Evolutionary conservation across 2,797 vertebrate species (phyloP), one percentile per base, ranked within the genome.

Genomic region (Aplochiton taeniatus): DNA sequence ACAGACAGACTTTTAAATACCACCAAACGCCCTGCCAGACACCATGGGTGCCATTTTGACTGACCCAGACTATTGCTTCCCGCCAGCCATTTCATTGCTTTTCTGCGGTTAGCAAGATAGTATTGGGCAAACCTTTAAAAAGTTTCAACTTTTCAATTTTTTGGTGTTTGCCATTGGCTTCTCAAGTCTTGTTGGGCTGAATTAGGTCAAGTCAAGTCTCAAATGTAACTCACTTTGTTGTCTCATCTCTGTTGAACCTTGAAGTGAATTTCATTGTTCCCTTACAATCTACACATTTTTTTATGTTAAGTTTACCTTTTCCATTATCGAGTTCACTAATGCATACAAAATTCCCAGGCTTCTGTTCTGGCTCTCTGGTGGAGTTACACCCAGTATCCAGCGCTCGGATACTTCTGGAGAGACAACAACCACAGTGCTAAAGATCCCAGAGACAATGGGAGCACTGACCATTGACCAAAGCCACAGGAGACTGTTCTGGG

Each of bases 341-440:
- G 31, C 31, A 31, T 31, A 31, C 31, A 31, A 31, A 31, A 31
- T 43, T 20, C 82, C 58, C 86, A 99, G 97, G 85, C 83, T 94
- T 65, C 68, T 98, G 45, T 99, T 98, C 82, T 97, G 96, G 94
- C 85, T 96, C 62, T 95, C 94, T 47, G 92, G 90, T 11, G 89
- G 85, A 9, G 61, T 53, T 16, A 60, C 76, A 14, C 81, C 92
- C 11, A 91, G 90, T 61, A 90, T 99, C 81, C 85, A 94, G 66
- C 89, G 91, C 43, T 84, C 85, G 4, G 85, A 89, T 55, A 53
- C 92, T 17, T 62, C 69, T 0, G 93, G 92, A 45, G 83, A 56
- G 0, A 74, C 45, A 16, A 82, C 72, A 69, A 87, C 67, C 0
- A 90, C 83, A 31, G 66, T 97, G 42, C 74, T 95, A 5, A 92